Conservation (phyloP, 1,140 invertebrate species). For the Zophobas morio region DNA sequence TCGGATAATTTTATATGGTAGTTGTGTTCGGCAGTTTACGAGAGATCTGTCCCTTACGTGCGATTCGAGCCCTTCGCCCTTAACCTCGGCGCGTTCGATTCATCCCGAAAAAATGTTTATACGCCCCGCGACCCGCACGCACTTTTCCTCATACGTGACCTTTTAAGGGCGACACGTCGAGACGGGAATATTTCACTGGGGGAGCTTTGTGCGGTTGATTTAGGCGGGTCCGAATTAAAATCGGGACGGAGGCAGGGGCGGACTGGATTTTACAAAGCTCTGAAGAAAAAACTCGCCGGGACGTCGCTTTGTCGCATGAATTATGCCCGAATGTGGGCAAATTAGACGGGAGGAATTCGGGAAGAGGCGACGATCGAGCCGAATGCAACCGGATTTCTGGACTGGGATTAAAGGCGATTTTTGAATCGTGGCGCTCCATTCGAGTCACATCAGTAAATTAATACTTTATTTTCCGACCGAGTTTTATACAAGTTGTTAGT, state of each 20-base stretch:
- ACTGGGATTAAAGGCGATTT: no score
- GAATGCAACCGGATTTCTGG: no score
- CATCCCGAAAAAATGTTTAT: constrained; percentile 14
- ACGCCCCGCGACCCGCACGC: not conserved
- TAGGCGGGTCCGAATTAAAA: not conserved
- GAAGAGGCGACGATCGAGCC: no score
- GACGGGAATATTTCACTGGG: constrained; percentile 4
- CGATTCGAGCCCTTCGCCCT: constrained; percentile 1
- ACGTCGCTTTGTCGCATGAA: no score
- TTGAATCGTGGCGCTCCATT: no score
- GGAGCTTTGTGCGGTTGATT: constrained; percentile 6
- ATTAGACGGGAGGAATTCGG: no score
- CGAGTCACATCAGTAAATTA: no score
- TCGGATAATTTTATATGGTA: constrained; percentile 21
- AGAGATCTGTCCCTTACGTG: constrained; percentile 16
- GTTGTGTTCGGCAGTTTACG: constrained; percentile 16
- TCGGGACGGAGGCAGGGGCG: not conserved
- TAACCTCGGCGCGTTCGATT: constrained; percentile 2
- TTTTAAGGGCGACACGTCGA: not conserved
- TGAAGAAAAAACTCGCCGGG: no score
- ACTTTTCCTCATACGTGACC: constrained; percentile 16
- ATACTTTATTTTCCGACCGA: no score
- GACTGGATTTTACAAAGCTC: no score
- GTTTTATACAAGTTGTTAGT: no score
- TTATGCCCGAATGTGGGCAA: no score